phyloP scores from a whole-genome alignment of 1,140 invertebrate species.

The Hycleus phaleratus region DNA sequence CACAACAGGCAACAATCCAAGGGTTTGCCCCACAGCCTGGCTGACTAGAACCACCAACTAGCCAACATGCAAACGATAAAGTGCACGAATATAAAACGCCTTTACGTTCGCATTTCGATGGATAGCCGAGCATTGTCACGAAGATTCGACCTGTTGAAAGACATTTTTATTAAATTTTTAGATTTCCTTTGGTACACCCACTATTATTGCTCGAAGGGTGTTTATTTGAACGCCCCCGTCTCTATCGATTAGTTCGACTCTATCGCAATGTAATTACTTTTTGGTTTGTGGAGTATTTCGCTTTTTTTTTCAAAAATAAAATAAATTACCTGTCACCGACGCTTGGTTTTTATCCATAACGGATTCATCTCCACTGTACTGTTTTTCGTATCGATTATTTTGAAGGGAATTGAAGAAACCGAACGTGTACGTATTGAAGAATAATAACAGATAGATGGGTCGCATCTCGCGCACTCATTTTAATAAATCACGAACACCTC shows the following conservation, averaged over 20 bases:
- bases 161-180: neutral
- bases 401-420: neutral
- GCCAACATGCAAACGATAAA: constrained; percentile 62
- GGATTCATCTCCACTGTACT: too few relatives aligned
- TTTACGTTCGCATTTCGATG: constrained; percentile 50
- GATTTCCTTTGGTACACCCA: too few relatives aligned
- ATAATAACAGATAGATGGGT: constrained; percentile 9
- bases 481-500: neutral
- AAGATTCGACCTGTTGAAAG: constrained; percentile 42
- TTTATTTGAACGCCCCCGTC: too few relatives aligned
- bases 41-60: constrained; percentile 54
- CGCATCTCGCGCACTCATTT: constrained; percentile 13
- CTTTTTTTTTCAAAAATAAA: too few relatives aligned
- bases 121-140: constrained; percentile 52
- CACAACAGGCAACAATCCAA: constrained; percentile 64
- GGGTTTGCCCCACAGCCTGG: constrained; percentile 53
- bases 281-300: too few relatives aligned
- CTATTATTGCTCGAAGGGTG: too few relatives aligned
- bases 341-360: too few relatives aligned
- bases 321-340: neutral
- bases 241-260: too few relatives aligned
- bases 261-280: too few relatives aligned
- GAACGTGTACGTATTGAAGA: neutral
- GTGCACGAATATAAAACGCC: constrained; percentile 53
- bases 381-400: too few relatives aligned